These are phyloP conservation scores for Synanceia verrucosa DNA, from an alignment of 2,797 vertebrate species.

Conservation along the genomic window DNA sequence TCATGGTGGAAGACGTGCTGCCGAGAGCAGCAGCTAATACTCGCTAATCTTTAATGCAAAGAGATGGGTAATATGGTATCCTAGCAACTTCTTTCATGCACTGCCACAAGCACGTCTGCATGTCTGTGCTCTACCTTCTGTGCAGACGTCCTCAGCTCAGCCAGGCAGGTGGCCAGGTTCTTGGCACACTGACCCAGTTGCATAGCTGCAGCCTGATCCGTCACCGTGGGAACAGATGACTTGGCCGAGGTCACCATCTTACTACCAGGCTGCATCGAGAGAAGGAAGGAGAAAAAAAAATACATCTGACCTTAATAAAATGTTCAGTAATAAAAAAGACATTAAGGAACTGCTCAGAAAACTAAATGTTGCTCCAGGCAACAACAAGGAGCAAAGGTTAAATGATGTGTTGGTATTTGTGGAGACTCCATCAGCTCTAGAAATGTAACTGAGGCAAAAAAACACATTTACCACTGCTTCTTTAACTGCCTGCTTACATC, in stretches of 20 bases:
- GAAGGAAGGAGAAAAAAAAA: not conserved
- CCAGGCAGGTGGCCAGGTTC: conserved; percentile 96
- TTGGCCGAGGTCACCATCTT: conserved; percentile 98
- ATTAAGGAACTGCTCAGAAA: not conserved
- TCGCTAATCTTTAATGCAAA: not conserved
- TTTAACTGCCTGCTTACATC: conserved; percentile 28
- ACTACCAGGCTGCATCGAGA: conserved; percentile 89
- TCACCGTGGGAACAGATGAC: conserved; percentile 94
- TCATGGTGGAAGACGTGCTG: not conserved
- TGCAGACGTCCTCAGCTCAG: conserved; percentile 92
- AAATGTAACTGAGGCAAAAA: conserved; percentile 2
- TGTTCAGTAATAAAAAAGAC: too few relatives aligned
- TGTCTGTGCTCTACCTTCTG: conserved; percentile 87
- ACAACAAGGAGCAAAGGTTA: not conserved
- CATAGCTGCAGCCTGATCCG: conserved; percentile 97
- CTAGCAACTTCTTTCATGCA: not conserved
- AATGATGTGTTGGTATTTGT: not conserved
- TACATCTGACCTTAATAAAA: not conserved
- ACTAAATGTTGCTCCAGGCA: not conserved
- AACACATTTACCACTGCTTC: conserved; percentile 19
- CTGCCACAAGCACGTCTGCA: not conserved
- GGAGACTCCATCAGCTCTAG: not conserved
- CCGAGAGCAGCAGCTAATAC: not conserved
- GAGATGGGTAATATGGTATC: not conserved
- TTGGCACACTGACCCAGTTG: conserved; percentile 97